Base-by-base conservation (phyloP, 2,888 invertebrate genomes). In the Polyommatus iphigenia region DNA sequence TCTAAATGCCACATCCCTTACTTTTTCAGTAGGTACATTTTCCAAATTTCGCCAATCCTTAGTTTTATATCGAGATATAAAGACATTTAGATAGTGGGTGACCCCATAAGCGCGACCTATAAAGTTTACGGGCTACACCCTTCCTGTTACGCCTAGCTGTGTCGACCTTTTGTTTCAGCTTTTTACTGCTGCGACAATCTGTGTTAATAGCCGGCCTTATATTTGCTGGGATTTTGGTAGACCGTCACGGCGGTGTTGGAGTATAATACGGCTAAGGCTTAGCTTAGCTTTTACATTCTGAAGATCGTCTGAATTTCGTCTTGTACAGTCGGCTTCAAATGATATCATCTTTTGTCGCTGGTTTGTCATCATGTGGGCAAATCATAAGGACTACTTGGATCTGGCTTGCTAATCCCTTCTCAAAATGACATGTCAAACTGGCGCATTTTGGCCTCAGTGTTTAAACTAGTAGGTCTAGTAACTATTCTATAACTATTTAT, bases 81-180 rank as follows among this genome's bases (percentile, higher is more conserved):
- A 76, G 62, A 67, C 41, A 77, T 75, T 75, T 75, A 75, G 75
- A 75, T 75, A 75, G 15, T 29, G 75, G 50, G 77, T 84, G 87
- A 85, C 87, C 88, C 84, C 85, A 84, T 84, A 84, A 82, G 79
- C 80, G 84, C 89, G 90, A 90, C 92, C 91, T 89, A 91, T 88
- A 90, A 89, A 90, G 86, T 86, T 87, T 87, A 89, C 84, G 87
- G 79, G 82, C 84, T 90, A 81, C 92, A 87, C 91, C 91, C 91
- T 91, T 91, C 91, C 92, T 87, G 91, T 85, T 87, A 81, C 90
- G 84, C 91, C 90, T 87, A 67, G 67, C 67, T 67, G 24, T 24
- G 10, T 15, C 67, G 67, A 67, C 67, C 67, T 67, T 62, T 67
- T 67, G 67, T 67, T 67, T 67, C 15, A 29, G 29, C 67, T 15